Conservation (phyloP, 2,113 vertebrate species). For the Odobenus rosmarus region DNA sequence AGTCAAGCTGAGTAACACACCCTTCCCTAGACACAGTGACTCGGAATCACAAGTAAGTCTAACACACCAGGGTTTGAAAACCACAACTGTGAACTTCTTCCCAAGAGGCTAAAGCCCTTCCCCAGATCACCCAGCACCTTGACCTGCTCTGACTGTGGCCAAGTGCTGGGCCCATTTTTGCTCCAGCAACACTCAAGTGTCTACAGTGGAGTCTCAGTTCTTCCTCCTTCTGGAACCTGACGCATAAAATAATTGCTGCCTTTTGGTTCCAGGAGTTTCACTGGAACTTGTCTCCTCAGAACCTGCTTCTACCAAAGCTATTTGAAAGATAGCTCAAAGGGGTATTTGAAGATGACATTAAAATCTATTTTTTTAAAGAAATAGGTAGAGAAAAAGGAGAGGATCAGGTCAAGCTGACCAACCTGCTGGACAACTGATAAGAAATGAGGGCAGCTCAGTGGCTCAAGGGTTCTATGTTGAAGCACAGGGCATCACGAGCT, state of each 20-base stretch:
- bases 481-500: background rate
- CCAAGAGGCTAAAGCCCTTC: background rate
- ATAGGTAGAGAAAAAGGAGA: background rate
- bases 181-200: background rate
- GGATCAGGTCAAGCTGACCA: background rate
- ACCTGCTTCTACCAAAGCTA: slow-evolving; percentile 25
- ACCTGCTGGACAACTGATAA: background rate
- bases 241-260: background rate
- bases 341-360: background rate
- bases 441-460: background rate
- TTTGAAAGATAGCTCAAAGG: background rate
- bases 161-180: background rate
- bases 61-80: background rate
- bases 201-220: background rate
- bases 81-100: background rate
- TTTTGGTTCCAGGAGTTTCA: slow-evolving; percentile 1
- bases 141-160: background rate
- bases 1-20: background rate
- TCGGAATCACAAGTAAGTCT: background rate
- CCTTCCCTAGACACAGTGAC: background rate
- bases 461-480: background rate
- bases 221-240: background rate
- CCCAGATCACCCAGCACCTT: background rate
- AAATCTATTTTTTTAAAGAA: background rate
- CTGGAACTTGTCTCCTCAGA: background rate